A percentile compares a stretch with the other conserved stretches of the same genome.
Conservation (phyloP, 64 coral and sea anemone genomes). For the Actinia equina region DNA sequence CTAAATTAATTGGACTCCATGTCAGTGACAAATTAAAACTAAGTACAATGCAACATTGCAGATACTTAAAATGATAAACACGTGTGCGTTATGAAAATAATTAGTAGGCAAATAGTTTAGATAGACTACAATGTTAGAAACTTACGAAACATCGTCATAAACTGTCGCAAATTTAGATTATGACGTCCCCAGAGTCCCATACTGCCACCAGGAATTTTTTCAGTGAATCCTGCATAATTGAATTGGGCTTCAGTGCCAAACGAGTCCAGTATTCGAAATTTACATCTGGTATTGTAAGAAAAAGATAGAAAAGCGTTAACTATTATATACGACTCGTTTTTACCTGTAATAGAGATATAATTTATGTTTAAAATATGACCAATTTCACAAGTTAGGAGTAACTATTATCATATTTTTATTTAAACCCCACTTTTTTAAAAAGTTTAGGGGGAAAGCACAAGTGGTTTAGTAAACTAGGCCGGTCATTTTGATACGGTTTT, state of each 20-base stretch:
- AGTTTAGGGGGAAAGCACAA: too few relatives aligned
- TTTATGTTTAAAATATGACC: too few relatives aligned
- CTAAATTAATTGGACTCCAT: too few relatives aligned
- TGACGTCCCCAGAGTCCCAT: slow-evolving; percentile 80
- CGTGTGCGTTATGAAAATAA: too few relatives aligned
- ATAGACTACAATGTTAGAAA: not conserved
- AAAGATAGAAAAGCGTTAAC: not conserved
- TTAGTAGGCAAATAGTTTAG: not conserved
- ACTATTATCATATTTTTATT: too few relatives aligned
- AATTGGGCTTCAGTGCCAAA: slow-evolving; percentile 98
- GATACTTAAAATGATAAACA: too few relatives aligned
- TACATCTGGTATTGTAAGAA: slow-evolving; percentile 54
- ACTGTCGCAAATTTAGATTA: slow-evolving; percentile 85
- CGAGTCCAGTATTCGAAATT: slow-evolving; percentile 88
- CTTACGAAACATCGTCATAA: slow-evolving; percentile 99
- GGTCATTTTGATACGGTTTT: too few relatives aligned
- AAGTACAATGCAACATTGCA: too few relatives aligned
- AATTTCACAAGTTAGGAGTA: too few relatives aligned
- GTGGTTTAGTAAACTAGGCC: too few relatives aligned
- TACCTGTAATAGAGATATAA: not conserved
- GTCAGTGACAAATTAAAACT: too few relatives aligned
- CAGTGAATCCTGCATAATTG: slow-evolving; percentile 78
- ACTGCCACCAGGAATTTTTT: slow-evolving; percentile 61
- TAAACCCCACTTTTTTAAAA: too few relatives aligned
- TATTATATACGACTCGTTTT: not conserved